phyloP scores from a whole-genome alignment of 2,113 vertebrate genomes.

The Onychostruthus taczanowskii region DNA sequence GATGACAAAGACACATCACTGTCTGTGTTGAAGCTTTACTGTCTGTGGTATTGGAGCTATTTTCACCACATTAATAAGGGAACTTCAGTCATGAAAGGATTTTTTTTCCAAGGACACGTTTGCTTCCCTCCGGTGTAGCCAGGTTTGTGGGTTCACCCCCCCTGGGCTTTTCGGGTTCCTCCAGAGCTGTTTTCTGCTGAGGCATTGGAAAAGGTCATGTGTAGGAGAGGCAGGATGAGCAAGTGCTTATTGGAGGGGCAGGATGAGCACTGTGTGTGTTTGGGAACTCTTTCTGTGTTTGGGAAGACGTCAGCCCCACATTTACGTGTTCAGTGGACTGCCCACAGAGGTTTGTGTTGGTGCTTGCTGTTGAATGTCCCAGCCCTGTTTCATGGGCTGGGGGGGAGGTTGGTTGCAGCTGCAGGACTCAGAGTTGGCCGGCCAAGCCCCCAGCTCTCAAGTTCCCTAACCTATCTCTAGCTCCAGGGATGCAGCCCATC shows the following conservation, averaged over 20 bases:
- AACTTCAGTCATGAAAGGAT: fast-evolving
- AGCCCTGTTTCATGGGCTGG: not conserved
- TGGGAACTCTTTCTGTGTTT: not conserved
- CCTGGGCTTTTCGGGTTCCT: not conserved
- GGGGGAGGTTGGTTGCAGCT: not conserved
- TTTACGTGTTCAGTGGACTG: not conserved
- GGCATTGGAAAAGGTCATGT: not conserved
- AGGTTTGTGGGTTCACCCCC: not conserved
- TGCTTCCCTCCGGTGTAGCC: fast-evolving
- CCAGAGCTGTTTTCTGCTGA: not conserved
- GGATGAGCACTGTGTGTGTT: not conserved
- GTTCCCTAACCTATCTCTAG: not conserved
- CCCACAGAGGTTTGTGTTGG: not conserved
- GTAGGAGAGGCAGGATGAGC: not conserved
- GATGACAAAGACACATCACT: fast-evolving
- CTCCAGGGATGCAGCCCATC: fast-evolving
- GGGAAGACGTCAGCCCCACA: fast-evolving
- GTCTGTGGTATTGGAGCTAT: not conserved
- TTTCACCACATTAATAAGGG: not conserved
- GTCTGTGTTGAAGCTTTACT: not conserved
- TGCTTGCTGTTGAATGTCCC: not conserved
- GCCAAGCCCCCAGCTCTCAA: not conserved
- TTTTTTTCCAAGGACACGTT: not conserved
- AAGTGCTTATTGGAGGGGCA: not conserved
- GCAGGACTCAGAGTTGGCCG: not conserved